Evolutionary conservation across 1,140 invertebrate species (phyloP), one percentile per base, ranked within the genome.

Genomic region (Sarcophaga peregrina): DNA sequence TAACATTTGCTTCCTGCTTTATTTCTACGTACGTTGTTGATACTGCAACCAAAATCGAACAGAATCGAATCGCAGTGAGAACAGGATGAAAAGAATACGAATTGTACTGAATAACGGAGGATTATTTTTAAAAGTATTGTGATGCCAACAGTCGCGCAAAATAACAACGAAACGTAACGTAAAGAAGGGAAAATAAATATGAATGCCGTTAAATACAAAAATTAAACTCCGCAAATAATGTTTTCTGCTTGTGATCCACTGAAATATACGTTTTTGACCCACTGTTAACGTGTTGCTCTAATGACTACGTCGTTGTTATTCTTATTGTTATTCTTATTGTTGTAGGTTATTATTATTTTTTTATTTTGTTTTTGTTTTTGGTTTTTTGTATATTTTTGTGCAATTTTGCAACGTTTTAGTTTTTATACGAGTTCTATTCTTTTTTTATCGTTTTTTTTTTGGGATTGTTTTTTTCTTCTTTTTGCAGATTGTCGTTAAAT

Each of bases 401-500:
- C 50, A 52, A 52, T 52, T 9, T 52, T 10, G 8, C 9, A 52
- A 52, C 13, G 13, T 10, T 52, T 52, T 62, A n/a, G 54, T 62
- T 15, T 17, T 68, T 68, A n/a, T 68, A 68, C 9, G 17, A 13
- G 15, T 13, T 58, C 5, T 52, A 2, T 62, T 15, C 15, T 5
- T 58, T 58, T 58, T 15, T 58, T 58, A 13, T 15, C 54, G 9
- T n/a, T 62, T 62, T 37, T 37, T 37, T 37, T 37, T 37, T 37
- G 25, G 1, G 1, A 4, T 37, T 37, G 25, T 37, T 68, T 68
- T 68, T 15, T n/a, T n/a, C 54, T 13, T 58, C 15, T 7, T 58
- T 58, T n/a, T n/a, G n/a, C 54, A 20, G 62, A 9, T 68, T 68
- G 62, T 68, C 17, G 62, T 68, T 68, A 25, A 68, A 68, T 68